Evolutionary conservation across 2,888 invertebrate genomes (phyloP).

Genomic region (Heliconius ethilla): DNA sequence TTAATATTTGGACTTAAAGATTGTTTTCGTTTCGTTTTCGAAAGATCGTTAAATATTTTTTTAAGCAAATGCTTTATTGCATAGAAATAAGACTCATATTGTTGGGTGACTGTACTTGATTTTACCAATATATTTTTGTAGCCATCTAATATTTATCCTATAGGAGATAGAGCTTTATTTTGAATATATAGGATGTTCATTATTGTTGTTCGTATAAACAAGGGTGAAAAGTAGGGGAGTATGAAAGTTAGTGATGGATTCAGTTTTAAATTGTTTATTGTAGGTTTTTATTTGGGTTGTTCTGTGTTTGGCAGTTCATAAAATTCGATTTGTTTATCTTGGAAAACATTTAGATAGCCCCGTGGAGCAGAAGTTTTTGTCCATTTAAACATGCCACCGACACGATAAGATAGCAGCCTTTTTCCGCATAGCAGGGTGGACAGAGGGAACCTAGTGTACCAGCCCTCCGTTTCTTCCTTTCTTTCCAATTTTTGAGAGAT

Average conservation of each 20-base stretch:
- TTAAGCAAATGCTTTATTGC: slow-evolving; percentile 36
- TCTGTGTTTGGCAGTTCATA: slow-evolving; percentile 45
- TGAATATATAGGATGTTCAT: slow-evolving; percentile 24
- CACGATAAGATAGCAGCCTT: background rate
- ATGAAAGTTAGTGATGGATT: slow-evolving; percentile 67
- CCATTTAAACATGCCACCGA: background rate
- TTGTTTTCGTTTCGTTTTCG: slow-evolving; percentile 16
- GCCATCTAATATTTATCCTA: slow-evolving; percentile 41
- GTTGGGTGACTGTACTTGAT: slow-evolving; percentile 34
- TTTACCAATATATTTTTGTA: slow-evolving; percentile 29
- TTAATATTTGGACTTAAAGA: background rate
- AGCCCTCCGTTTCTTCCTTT: too few relatives aligned
- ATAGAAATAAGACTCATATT: slow-evolving; percentile 43
- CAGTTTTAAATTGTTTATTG: slow-evolving; percentile 71
- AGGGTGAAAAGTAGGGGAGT: slow-evolving; percentile 49
- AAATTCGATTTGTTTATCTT: slow-evolving; percentile 42
- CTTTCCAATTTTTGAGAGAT: too few relatives aligned
- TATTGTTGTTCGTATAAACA: slow-evolving; percentile 37
- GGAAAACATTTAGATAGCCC: slow-evolving; percentile 17
- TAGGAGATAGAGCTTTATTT: slow-evolving; percentile 49
- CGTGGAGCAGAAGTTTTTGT: background rate
- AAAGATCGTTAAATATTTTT: slow-evolving; percentile 44
- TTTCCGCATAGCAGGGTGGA: too few relatives aligned
- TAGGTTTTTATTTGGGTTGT: slow-evolving; percentile 46
- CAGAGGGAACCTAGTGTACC: too few relatives aligned